These are phyloP conservation scores for Drosophila busckii DNA, from an alignment of 1,140 invertebrate species.

Conservation along the genomic window DNA sequence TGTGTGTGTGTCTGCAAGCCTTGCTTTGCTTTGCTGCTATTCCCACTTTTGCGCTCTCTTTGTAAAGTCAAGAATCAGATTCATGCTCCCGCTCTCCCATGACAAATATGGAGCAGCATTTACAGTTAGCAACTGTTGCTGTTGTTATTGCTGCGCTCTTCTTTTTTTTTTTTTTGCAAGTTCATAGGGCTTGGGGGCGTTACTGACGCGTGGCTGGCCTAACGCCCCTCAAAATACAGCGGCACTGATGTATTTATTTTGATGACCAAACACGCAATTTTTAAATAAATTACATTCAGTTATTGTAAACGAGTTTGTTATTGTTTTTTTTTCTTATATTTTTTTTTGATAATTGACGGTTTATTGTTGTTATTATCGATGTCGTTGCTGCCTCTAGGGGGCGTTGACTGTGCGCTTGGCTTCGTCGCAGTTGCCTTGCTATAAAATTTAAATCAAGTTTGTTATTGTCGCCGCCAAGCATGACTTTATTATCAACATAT, in stretches of 20 bases:
- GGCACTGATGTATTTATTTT: conserved; percentile 15
- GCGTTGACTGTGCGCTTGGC: conserved; percentile 31
- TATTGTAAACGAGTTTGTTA: conserved; percentile 16
- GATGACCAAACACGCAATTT: conserved; percentile 27
- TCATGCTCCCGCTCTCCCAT: conserved; percentile 22
- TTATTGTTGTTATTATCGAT: conserved; percentile 27
- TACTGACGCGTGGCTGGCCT: conserved; percentile 3
- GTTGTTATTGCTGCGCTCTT: conserved; percentile 20
- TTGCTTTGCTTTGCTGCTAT: conserved; percentile 33
- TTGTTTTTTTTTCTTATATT: conserved; percentile 19
- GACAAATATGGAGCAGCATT: conserved; percentile 29
- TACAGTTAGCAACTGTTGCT: conserved; percentile 59
- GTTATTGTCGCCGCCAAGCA: conserved; percentile 15
- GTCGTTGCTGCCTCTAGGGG: conserved; percentile 20
- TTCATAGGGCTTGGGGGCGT: conserved; percentile 25
- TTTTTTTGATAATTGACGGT: too few species aligned
- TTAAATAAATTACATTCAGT: conserved; percentile 30
- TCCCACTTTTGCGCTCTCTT: conserved; percentile 4
- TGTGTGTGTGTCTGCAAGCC: conserved; percentile 14
- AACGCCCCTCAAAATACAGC: conserved; percentile 21
- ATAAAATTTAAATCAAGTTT: conserved; percentile 60
- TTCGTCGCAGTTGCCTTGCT: conserved; percentile 40
- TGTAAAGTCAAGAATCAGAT: conserved; percentile 7
- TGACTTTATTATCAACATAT: conserved; percentile 65
- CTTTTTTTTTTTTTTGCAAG: conserved; percentile 28